phyloP scores from a whole-genome alignment of 2,797 vertebrate species.

The Scolopax bukidnonensis region DNA sequence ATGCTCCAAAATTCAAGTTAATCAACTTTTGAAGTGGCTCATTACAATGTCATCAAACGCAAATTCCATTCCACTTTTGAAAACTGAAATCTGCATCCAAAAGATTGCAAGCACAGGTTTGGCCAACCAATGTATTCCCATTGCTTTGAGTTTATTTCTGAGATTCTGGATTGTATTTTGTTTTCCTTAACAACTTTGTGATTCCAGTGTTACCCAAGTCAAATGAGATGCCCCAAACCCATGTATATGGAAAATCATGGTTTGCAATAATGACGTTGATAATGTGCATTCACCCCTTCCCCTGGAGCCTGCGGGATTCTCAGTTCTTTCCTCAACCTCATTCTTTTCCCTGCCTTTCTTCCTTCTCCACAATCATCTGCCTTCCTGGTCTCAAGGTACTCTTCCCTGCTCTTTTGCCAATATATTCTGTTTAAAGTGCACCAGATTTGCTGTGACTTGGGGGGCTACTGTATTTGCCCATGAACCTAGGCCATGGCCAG shows the following conservation, averaged over 20 bases:
- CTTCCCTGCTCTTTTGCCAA: neutral
- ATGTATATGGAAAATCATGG: neutral
- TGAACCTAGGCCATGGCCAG: neutral
- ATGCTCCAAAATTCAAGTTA: neutral
- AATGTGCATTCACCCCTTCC: neutral
- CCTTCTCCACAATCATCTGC: neutral
- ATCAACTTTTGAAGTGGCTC: neutral
- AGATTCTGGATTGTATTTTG: neutral
- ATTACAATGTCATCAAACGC: neutral
- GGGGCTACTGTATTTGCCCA: neutral
- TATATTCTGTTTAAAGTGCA: neutral
- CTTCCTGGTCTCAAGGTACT: neutral
- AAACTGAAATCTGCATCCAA: neutral
- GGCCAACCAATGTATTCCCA: neutral
- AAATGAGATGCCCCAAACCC: neutral
- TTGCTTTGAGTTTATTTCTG: neutral
- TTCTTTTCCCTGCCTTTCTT: neutral
- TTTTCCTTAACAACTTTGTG: neutral
- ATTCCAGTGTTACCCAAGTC: neutral
- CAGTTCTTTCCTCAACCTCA: neutral
- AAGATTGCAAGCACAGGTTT: neutral
- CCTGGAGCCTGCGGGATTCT: neutral
- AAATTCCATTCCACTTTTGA: neutral
- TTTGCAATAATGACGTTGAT: neutral
- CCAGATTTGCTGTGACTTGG: neutral